Conservation (phyloP, 2,888 invertebrate species). For the Petrolisthes cinctipes region DNA sequence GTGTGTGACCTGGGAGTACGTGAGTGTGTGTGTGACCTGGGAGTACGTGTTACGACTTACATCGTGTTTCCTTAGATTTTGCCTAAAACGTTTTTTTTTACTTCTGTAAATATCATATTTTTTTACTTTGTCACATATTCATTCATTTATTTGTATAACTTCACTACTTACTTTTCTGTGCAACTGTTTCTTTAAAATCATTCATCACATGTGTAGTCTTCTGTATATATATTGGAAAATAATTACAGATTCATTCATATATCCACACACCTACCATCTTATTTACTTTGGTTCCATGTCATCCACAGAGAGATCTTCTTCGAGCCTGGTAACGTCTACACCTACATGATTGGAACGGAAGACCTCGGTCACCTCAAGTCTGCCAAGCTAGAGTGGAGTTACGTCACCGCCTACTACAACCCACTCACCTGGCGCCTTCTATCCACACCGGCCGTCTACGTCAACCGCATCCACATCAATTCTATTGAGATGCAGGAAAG, state of each 20-base stretch:
- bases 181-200: too few relatives aligned
- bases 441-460: conserved; percentile 80
- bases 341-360: conserved; percentile 78
- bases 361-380: conserved; percentile 76
- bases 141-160: too few relatives aligned
- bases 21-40: too few relatives aligned
- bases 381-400: conserved; percentile 83
- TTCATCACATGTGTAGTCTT: neutral
- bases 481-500: conserved; percentile 51
- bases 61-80: too few relatives aligned
- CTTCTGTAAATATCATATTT: too few relatives aligned
- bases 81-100: too few relatives aligned
- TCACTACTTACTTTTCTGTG: too few relatives aligned
- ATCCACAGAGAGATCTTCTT: conserved; percentile 73
- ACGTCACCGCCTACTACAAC: conserved; percentile 82
- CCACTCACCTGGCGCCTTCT: conserved; percentile 86
- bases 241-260: neutral
- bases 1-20: too few relatives aligned
- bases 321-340: conserved; percentile 80
- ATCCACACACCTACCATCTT: neutral
- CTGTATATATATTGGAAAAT: neutral
- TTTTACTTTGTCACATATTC: too few relatives aligned
- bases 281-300: neutral
- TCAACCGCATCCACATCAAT: conserved; percentile 73
- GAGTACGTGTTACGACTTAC: too few relatives aligned